A percentile compares a stretch with the other conserved stretches of the same genome.
Conservation (phyloP, 2,113 vertebrate genomes). For the Neopipo cinnamomea region DNA sequence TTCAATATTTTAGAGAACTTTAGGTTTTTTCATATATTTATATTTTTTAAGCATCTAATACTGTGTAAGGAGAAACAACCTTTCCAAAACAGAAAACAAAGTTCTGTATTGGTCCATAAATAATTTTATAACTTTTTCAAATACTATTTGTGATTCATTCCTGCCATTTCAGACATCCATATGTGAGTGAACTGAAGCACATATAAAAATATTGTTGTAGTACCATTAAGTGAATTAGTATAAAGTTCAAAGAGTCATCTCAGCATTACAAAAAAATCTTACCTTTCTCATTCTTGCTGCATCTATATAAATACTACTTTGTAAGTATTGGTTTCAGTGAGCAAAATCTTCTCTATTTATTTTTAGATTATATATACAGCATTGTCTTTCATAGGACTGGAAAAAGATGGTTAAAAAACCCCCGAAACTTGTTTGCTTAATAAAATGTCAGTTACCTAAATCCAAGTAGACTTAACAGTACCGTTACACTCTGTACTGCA, state of each 20-base stretch:
- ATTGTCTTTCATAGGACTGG: background rate
- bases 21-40: background rate
- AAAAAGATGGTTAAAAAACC: background rate
- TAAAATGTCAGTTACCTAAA: background rate
- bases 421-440: background rate
- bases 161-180: background rate
- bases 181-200: background rate
- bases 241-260: background rate
- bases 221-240: background rate
- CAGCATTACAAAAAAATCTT: background rate
- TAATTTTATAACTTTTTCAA: background rate
- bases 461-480: background rate
- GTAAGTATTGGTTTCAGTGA: background rate
- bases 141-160: background rate
- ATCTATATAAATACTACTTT: background rate
- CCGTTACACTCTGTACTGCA: background rate
- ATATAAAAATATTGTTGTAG: background rate
- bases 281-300: background rate
- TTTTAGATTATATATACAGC: background rate
- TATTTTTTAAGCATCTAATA: background rate
- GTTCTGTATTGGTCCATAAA: background rate
- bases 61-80: background rate
- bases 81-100: background rate
- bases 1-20: background rate
- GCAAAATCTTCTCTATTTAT: background rate